phyloP scores from a whole-genome alignment of 2,888 invertebrate species.

The Ochropacha duplaris region DNA sequence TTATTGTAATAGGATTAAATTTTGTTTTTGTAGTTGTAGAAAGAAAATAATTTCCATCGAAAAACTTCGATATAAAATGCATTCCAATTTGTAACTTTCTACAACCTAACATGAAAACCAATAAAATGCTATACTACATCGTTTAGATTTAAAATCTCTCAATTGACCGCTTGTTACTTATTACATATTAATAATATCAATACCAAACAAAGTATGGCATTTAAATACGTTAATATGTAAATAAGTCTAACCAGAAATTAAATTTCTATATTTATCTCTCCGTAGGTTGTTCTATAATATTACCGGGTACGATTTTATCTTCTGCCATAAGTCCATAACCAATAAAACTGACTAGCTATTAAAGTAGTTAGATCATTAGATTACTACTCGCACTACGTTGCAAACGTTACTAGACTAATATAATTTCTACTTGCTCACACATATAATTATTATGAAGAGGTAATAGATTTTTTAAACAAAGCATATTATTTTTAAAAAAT shows the following conservation, averaged over 20 bases:
- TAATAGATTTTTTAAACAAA: too few species aligned
- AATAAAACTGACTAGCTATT: conserved; percentile 34
- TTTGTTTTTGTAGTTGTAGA: too few species aligned
- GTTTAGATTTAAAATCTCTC: neutral
- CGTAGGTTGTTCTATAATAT: neutral
- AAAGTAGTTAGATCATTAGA: conserved; percentile 36
- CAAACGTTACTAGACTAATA: conserved; percentile 21
- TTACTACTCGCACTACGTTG: conserved; percentile 26
- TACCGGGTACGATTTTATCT: conserved; percentile 41
- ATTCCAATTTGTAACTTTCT: too few species aligned
- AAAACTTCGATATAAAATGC: neutral
- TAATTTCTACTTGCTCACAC: conserved; percentile 15
- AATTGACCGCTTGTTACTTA: neutral
- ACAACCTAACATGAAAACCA: too few species aligned
- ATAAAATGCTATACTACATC: neutral
- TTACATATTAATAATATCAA: neutral
- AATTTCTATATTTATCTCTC: neutral
- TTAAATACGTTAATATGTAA: conserved; percentile 1
- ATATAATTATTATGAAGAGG: neutral
- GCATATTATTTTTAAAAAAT: too few species aligned
- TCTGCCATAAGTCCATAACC: conserved; percentile 23
- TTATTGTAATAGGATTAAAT: conserved; percentile 4
- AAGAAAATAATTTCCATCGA: too few species aligned
- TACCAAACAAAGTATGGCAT: neutral
- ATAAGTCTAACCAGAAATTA: neutral